Conservation (phyloP, 2,888 invertebrate species). For the Didymodactylos carnosus region DNA sequence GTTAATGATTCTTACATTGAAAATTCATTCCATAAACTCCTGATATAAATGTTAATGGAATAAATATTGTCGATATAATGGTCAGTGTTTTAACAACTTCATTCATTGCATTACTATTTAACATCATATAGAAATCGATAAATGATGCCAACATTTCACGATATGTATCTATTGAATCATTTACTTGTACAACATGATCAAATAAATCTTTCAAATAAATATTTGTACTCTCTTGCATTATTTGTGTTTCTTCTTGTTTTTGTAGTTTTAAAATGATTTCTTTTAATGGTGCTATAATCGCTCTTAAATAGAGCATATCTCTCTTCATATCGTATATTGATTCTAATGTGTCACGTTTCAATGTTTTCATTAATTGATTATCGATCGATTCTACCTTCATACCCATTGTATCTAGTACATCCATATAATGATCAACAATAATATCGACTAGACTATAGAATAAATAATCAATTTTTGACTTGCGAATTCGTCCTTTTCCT, state of each 20-base stretch:
- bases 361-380: not conserved
- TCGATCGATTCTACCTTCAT: not conserved
- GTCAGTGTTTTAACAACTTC: not conserved
- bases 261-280: not conserved
- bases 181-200: not conserved
- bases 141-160: not conserved
- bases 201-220: not conserved
- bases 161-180: not conserved
- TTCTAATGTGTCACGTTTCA: not conserved
- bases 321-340: not conserved
- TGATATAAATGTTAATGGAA: not conserved
- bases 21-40: not conserved
- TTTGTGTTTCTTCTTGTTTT: slow-evolving; percentile 1
- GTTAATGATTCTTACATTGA: not conserved
- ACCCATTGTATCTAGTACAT: not conserved
- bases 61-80: not conserved
- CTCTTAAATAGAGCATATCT: not conserved
- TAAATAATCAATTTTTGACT: not conserved
- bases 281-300: not conserved
- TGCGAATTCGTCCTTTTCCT: not conserved
- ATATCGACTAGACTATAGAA: not conserved
- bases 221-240: not conserved
- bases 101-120: not conserved
- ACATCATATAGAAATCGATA: not conserved
- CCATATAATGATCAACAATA: slow-evolving; percentile 1